These are phyloP conservation scores for Lampris incognitus DNA, from an alignment of 2,113 vertebrate genomes.

Conservation along the genomic window DNA sequence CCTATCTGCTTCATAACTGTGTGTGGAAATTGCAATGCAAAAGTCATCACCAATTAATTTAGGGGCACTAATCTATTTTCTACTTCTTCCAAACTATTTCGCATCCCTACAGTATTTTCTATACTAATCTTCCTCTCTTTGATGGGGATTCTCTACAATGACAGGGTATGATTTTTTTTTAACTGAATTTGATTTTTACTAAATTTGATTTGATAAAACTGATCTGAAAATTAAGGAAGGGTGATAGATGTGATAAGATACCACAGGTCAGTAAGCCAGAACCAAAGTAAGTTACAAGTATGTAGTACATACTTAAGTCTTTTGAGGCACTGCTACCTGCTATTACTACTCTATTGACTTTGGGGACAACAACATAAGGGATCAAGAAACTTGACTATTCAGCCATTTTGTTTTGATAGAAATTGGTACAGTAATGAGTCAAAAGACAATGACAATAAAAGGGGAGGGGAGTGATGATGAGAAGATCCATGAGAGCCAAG, in stretches of 20 bases:
- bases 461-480: neutral
- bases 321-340: neutral
- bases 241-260: neutral
- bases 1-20: conserved; percentile 6
- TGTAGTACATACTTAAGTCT: neutral
- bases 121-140: no score
- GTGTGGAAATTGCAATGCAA: conserved; percentile 5
- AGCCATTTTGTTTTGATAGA: no score
- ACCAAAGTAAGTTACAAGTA: neutral
- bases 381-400: no score
- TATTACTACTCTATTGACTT: neutral
- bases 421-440: no score
- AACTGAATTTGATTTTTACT: no score
- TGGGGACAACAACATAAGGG: no score
- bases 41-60: neutral
- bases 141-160: no score
- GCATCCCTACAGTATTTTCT: no score
- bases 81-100: no score
- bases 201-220: no score
- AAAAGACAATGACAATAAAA: neutral
- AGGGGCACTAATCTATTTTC: no score
- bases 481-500: neutral
- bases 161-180: no score
- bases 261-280: neutral
- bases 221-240: neutral